A percentile compares a stretch with the other conserved stretches of the same genome.
phyloP scores from a whole-genome alignment of 2,888 invertebrate species.

The Lydus trimaculatus region DNA sequence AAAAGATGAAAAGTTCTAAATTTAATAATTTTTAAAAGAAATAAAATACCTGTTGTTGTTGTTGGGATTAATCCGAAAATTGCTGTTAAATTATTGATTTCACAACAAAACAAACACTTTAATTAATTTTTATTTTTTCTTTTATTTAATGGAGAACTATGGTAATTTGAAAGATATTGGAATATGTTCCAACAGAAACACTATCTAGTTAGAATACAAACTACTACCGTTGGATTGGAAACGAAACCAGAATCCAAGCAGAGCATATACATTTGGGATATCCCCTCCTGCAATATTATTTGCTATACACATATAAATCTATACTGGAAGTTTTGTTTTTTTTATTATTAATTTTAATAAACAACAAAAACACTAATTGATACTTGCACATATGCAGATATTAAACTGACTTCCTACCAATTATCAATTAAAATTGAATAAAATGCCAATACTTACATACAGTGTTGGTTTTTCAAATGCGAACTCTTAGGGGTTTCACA shows the following conservation, averaged over 20 bases:
- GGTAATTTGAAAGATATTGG: not conserved
- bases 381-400: not conserved
- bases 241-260: conserved; percentile 4
- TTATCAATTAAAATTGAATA: not conserved
- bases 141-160: not conserved
- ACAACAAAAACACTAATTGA: not conserved
- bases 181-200: not conserved
- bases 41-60: conserved; percentile 1
- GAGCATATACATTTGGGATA: not conserved
- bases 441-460: not conserved
- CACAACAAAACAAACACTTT: not conserved
- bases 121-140: not conserved
- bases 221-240: conserved; percentile 4
- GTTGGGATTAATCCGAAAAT: not conserved
- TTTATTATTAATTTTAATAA: not conserved
- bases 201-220: not conserved
- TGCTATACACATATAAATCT: not conserved
- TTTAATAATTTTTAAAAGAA: no score
- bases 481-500: no score
- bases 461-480: no score
- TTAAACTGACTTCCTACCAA: not conserved
- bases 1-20: not conserved
- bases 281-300: conserved; percentile 2
- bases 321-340: not conserved
- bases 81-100: not conserved